phyloP scores from a whole-genome alignment of 2,113 vertebrate genomes.

The Acanthisitta chloris region DNA sequence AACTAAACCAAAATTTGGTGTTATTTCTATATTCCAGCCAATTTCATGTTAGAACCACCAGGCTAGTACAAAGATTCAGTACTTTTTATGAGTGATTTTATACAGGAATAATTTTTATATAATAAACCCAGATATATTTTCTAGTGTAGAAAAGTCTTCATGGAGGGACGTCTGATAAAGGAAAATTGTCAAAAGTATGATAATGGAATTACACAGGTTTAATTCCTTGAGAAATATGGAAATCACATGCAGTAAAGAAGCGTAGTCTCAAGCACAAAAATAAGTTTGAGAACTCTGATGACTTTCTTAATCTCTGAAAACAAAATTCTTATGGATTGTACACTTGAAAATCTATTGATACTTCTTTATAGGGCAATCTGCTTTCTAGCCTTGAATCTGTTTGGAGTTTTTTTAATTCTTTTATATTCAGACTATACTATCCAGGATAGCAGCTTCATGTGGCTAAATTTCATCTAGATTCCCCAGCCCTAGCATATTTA shows the following conservation, averaged over 20 bases:
- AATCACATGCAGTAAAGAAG: accelerated
- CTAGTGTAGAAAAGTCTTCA: background rate
- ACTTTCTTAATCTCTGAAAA: background rate
- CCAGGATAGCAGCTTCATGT: accelerated
- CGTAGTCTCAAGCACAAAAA: background rate
- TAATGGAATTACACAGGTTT: accelerated
- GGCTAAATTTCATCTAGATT: background rate
- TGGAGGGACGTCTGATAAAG: background rate
- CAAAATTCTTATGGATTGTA: background rate
- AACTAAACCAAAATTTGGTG: background rate
- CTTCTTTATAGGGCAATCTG: background rate
- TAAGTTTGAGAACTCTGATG: background rate
- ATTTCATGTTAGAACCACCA: background rate
- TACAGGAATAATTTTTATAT: background rate
- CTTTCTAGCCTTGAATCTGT: background rate
- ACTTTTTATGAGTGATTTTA: background rate
- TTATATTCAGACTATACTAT: background rate
- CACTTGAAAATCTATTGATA: background rate
- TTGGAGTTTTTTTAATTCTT: background rate
- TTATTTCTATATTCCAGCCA: background rate
- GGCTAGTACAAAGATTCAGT: background rate
- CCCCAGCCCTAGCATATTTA: background rate
- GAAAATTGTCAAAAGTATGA: background rate
- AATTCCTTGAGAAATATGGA: background rate
- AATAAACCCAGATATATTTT: background rate